phyloP scores from a whole-genome alignment of 2,797 vertebrate genomes.

The Sebastes glaucus region DNA sequence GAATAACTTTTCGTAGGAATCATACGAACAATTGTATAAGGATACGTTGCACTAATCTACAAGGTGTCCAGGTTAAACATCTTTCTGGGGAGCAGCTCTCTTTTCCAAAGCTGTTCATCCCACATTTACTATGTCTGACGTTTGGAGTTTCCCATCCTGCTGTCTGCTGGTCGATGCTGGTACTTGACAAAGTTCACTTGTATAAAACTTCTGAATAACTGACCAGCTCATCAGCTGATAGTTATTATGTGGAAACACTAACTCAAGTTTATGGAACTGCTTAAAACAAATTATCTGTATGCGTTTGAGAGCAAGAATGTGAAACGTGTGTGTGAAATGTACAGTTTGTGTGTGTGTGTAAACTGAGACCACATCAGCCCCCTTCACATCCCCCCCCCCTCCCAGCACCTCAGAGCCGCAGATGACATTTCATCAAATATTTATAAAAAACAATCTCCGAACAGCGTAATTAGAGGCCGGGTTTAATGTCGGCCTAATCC shows the following conservation, averaged over 20 bases:
- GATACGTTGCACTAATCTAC: too few relatives aligned
- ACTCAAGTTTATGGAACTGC: neutral
- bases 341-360: neutral
- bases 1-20: too few relatives aligned
- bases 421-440: conserved; percentile 89
- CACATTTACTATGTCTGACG: too few relatives aligned
- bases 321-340: neutral
- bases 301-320: neutral
- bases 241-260: neutral
- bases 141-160: neutral
- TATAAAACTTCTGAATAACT: neutral
- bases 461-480: conserved; percentile 83
- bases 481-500: conserved; percentile 76
- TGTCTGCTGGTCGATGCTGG: neutral
- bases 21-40: too few relatives aligned
- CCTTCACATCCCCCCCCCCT: neutral
- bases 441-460: conserved; percentile 85
- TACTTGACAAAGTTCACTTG: neutral
- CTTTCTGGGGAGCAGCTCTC: too few relatives aligned
- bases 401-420: conserved; percentile 60
- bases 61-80: rapidly evolving
- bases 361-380: neutral
- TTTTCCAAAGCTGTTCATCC: too few relatives aligned
- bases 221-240: neutral
- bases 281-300: neutral